Evolutionary conservation across 2,113 vertebrate genomes (phyloP).

Genomic region (Balaenoptera acutorostrata): DNA sequence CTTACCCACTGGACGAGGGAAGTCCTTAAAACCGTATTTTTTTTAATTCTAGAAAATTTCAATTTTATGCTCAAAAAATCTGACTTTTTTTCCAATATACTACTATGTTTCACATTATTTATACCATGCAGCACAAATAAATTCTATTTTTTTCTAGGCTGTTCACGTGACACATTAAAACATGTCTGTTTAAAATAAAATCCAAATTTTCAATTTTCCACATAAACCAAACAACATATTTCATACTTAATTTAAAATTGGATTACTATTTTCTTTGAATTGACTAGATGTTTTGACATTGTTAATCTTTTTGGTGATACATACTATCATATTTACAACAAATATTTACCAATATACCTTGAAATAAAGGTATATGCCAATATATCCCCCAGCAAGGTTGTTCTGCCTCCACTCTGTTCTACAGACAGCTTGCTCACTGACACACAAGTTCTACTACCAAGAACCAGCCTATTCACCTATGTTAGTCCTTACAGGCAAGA

Average conservation of each 20-base stretch:
- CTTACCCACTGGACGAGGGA: too few species aligned
- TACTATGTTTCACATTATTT: not conserved
- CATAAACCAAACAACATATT: not conserved
- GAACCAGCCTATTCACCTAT: slow-evolving; percentile 43
- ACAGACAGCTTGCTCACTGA: not conserved
- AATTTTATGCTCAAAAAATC: not conserved
- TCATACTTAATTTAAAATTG: not conserved
- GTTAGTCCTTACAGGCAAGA: slow-evolving; percentile 50
- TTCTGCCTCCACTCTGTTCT: not conserved
- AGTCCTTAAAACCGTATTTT: not conserved
- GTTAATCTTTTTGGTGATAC: not conserved
- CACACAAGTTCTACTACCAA: slow-evolving; percentile 41
- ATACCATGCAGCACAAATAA: not conserved
- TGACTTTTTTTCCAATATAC: not conserved
- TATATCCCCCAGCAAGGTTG: not conserved
- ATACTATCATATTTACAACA: not conserved
- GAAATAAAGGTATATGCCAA: not conserved
- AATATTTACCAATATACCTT: slow-evolving; percentile 45
- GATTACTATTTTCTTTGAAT: not conserved
- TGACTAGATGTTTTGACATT: not conserved
- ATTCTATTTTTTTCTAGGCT: not conserved
- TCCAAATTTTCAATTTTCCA: not conserved
- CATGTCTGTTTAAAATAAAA: not conserved
- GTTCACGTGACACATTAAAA: not conserved
- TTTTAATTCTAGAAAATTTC: not conserved